Base-by-base conservation (phyloP, 2,113 vertebrate genomes). In the Oenanthe melanoleuca region DNA sequence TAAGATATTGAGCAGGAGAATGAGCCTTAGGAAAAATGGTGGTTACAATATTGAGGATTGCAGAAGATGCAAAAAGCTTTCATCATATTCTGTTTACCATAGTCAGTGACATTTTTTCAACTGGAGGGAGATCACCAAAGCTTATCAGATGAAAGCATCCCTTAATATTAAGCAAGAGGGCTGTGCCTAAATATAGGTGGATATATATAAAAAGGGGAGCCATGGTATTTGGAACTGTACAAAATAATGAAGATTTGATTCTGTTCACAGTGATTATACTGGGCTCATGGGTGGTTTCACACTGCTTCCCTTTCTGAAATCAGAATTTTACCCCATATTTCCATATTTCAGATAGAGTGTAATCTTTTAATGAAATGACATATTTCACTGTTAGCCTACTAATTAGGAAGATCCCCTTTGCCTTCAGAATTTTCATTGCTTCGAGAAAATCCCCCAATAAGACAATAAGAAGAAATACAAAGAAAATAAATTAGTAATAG, bases 1-100 rank as follows among this genome's bases (percentile, higher is more conserved):
- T 97, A 97, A 93, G 88, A 75, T 97, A 95, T 93, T 95, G 89
- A 93, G 83, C 84, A 37, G 64, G 56, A 94, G 61, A 97, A 73
- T 28, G 9, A 93, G 80, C 22, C 47, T 90, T 70, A 72, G 47
- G 66, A 83, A 81, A 93, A 96, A 82, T 24, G 45, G 60, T 59
- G 33, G 88, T 93, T 65, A 50, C 1, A 13, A 33, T 45, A 93
- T 84, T 84, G 74, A 92, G 88, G 19, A 93, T 70, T 12, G 20
- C 31, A 50, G 83, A 90, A 81, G 53, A 91, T 89, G 70, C 29
- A 60, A 42, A 79, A 53, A 55, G 18, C 37, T 95, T 94, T 90
- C 29, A 60, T 93, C 33, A 55, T 75, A 85, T 95, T 50, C 66
- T 92, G 44, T 92, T 94, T 95, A 74, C 31, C 25, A 3, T 80